A percentile compares a stretch with the other conserved stretches of the same genome.
These are phyloP conservation scores for Rattus norvegicus DNA, from an alignment of 2,113 vertebrate species.

Conservation along the genomic window DNA sequence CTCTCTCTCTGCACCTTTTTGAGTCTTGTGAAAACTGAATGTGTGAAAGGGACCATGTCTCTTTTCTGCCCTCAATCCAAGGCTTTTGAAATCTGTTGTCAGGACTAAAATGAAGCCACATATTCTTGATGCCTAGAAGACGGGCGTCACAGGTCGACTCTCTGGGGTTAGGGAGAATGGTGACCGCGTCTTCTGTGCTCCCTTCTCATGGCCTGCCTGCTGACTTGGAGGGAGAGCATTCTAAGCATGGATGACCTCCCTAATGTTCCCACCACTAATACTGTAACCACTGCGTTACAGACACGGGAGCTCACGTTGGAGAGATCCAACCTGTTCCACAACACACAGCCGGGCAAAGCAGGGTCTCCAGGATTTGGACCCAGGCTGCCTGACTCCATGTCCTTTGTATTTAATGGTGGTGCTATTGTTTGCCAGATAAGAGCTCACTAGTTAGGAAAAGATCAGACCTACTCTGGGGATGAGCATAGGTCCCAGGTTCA, in stretches of 20 bases:
- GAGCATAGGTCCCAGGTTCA: background rate
- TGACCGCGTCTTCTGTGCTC: too few species aligned
- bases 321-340: background rate
- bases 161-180: rapidly evolving
- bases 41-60: background rate
- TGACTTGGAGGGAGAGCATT: background rate
- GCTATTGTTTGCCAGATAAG: background rate
- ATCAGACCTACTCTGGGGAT: background rate
- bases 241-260: background rate
- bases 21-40: background rate
- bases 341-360: background rate
- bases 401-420: background rate
- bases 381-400: background rate
- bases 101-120: background rate
- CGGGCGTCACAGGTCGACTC: rapidly evolving
- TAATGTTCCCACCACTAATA: background rate
- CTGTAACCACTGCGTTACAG: background rate
- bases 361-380: background rate
- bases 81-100: background rate
- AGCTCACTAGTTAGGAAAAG: background rate
- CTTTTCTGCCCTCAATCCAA: background rate
- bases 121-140: background rate
- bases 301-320: background rate
- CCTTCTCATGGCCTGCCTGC: rapidly evolving
- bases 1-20: background rate